Percentiles rank a stretch among this genome's conserved stretches.
These are phyloP conservation scores for Potorous gilbertii DNA, from an alignment of 2,797 vertebrate genomes.

Conservation along the genomic window DNA sequence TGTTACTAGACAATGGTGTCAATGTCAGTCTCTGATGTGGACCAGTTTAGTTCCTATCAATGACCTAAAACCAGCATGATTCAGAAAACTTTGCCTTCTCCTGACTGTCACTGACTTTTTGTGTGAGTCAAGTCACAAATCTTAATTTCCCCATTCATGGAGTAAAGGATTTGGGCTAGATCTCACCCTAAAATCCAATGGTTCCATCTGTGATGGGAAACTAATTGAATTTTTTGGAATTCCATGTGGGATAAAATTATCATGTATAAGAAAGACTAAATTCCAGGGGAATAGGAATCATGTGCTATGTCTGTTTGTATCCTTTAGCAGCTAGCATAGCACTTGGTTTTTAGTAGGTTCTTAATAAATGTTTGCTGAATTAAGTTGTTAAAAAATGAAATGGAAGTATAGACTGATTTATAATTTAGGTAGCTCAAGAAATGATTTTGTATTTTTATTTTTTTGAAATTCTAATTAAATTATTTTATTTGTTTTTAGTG, in stretches of 20 bases:
- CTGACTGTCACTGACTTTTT: background rate
- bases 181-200: background rate
- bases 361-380: background rate
- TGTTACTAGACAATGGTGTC: background rate
- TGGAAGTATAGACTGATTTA: constrained; percentile 19
- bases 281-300: background rate
- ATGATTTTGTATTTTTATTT: constrained; percentile 16
- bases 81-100: background rate
- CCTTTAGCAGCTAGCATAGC: background rate
- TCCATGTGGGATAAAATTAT: background rate
- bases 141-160: background rate
- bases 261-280: background rate
- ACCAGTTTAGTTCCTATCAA: background rate
- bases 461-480: no score
- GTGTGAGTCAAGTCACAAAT: background rate
- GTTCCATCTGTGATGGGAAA: background rate
- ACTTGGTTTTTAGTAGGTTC: background rate
- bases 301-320: background rate
- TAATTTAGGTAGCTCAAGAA: constrained; percentile 11
- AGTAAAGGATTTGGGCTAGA: background rate
- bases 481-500: no score
- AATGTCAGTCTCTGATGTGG: background rate
- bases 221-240: background rate
- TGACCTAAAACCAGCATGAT: background rate
- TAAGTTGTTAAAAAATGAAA: background rate